A percentile compares a stretch with the other conserved stretches of the same genome.
Evolutionary conservation across 2,113 vertebrate species (phyloP).

Genomic region (Reinhardtius hippoglossoides): DNA sequence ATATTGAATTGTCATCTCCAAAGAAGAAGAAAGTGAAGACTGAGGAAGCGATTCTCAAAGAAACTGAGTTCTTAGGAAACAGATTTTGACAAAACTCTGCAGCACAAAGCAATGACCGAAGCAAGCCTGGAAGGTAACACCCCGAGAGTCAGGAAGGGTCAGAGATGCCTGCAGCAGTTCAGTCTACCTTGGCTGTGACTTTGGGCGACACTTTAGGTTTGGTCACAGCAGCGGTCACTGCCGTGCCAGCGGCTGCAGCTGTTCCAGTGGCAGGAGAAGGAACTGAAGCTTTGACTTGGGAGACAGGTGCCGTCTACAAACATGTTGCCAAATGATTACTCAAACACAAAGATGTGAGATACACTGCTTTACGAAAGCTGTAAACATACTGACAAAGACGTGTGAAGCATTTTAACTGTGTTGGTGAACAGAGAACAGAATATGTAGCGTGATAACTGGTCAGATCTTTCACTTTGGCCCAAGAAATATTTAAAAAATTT

Average conservation of each 20-base stretch:
- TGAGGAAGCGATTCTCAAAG: background rate
- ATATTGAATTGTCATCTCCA: background rate
- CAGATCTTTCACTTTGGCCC: conserved; percentile 12
- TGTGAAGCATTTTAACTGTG: background rate
- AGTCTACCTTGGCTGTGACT: conserved; percentile 66
- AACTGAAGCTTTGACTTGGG: conserved; percentile 54
- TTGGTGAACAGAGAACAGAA: background rate
- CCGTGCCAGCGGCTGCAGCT: background rate
- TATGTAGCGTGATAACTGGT: conserved; percentile 6
- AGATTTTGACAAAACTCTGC: background rate
- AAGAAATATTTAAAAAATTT: background rate
- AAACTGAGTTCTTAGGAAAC: background rate
- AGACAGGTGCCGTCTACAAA: conserved; percentile 62
- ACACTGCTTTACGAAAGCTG: conserved; percentile 5
- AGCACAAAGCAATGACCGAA: background rate
- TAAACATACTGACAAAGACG: background rate
- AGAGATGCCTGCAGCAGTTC: background rate
- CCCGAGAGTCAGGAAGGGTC: background rate
- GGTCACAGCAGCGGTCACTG: conserved; percentile 1
- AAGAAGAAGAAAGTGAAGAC: conserved; percentile 8
- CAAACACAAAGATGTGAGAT: conserved; percentile 10
- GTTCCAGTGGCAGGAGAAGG: conserved; percentile 36
- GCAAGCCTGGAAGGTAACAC: conserved; percentile 3
- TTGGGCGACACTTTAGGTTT: conserved; percentile 38
- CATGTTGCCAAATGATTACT: conserved; percentile 45